phyloP scores from a whole-genome alignment of 2,113 vertebrate genomes.

The Dissostichus mawsoni region DNA sequence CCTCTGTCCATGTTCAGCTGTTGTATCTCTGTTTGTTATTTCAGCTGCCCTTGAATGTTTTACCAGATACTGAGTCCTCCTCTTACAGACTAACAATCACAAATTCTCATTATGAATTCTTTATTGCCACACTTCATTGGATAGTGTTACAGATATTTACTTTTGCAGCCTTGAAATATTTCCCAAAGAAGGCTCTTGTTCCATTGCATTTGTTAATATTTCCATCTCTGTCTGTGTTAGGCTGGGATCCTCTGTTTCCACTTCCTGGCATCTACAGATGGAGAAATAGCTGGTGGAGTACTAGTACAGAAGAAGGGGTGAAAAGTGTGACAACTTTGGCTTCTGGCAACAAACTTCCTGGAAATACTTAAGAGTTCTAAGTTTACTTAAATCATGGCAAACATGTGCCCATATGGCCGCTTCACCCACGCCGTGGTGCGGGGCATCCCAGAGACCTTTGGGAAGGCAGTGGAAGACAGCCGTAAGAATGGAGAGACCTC shows the following conservation, averaged over 20 bases:
- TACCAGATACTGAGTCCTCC: not conserved
- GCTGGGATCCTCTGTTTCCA: conserved; percentile 22
- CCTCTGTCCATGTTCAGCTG: conserved; percentile 29
- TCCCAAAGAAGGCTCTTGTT: not conserved
- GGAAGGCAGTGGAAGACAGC: conserved; percentile 44
- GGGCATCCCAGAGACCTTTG: conserved; percentile 87
- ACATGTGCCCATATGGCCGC: conserved; percentile 82
- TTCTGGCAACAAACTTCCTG: not conserved
- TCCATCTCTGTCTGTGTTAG: conserved; percentile 29
- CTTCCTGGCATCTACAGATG: conserved; percentile 16
- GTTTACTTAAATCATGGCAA: conserved; percentile 75
- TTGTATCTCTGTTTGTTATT: conserved; percentile 26
- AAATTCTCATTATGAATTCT: not conserved
- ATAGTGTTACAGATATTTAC: not conserved
- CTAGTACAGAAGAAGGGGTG: conserved; percentile 8
- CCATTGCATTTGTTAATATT: conserved; percentile 11
- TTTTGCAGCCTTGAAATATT: not conserved
- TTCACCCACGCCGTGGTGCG: conserved; percentile 93
- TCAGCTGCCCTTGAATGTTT: conserved; percentile 22
- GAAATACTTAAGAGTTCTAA: not conserved
- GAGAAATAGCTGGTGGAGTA: not conserved
- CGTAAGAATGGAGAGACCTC: conserved; percentile 57
- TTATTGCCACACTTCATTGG: too few relatives aligned
- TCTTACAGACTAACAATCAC: not conserved
- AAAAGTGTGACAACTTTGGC: not conserved